Evolutionary conservation across 2,888 invertebrate species (phyloP), one percentile per base, ranked within the genome.

Genomic region (Tinea trinotella): DNA sequence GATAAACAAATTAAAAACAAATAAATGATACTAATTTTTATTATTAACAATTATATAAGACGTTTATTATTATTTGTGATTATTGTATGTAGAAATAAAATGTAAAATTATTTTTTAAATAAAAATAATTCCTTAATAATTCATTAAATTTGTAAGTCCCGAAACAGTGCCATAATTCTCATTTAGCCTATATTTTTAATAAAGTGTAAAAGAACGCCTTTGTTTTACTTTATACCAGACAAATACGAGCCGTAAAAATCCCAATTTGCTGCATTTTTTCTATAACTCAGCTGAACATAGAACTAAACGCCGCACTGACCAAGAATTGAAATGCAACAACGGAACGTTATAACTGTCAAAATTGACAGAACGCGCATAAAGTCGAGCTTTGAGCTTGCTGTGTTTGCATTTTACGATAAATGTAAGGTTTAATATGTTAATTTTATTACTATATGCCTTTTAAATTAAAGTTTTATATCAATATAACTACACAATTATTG

Each of bases 301-400:
- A n/a, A n/a, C n/a, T n/a, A n/a, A n/a, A n/a, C n/a, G n/a, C n/a
- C n/a, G n/a, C n/a, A n/a, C n/a, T n/a, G n/a, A n/a, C n/a, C n/a
- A n/a, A n/a, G n/a, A 7, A 30, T 10, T 30, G 30, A 40, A 40
- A 12, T 15, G 40, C 13, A 40, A 40, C 7, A 40, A 40, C 40
- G n/a, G n/a, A 40, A 40, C 40, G 40, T 13, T 2, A 3, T 13
- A 12, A 40, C 12, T 40, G 40, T 40, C 40, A 40, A 40, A n/a
- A 13, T 15, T 40, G 40, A 40, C 40, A 40, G 13, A 4, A 40
- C 15, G 40, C 40, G 40, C 40, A 13, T 40, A 13, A 40, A 40
- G 40, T 40, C 15, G 40, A 40, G 40, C 40, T 40, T 40, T 40
- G 6, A 40, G 40, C 40, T 40, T 40, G 13, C 40, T n/a, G 12